Percentiles rank a stretch among this genome's conserved stretches.
Evolutionary conservation across 2,888 invertebrate species (phyloP).

Genomic region (Monoplex corrugatus): DNA sequence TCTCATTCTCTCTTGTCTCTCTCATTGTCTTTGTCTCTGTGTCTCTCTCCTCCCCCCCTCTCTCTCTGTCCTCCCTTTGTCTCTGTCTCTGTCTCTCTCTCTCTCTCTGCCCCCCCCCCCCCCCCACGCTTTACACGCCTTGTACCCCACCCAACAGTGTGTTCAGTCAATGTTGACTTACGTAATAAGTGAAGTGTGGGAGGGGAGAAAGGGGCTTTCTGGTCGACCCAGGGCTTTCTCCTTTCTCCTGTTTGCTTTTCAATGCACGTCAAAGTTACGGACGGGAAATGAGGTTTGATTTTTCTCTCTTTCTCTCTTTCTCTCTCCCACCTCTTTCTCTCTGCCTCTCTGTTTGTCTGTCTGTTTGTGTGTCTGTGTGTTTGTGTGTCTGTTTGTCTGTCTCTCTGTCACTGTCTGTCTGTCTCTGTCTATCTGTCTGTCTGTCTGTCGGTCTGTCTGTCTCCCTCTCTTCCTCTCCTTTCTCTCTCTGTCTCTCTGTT

Average conservation of each 20-base stretch:
- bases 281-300: not conserved
- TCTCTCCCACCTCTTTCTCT: conserved; percentile 11
- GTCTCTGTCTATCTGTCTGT: not conserved
- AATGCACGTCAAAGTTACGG: not conserved
- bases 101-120: not conserved
- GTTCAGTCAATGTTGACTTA: not conserved
- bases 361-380: not conserved
- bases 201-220: not conserved
- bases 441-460: not conserved
- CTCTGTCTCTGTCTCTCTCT: not conserved
- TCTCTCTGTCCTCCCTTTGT: not conserved
- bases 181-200: not conserved
- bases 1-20: not conserved
- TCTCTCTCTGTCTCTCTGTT: not conserved
- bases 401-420: not conserved
- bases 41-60: not conserved
- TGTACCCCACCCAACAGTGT: no score
- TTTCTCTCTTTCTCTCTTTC: not conserved
- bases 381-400: not conserved
- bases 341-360: not conserved
- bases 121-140: no score
- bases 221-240: not conserved
- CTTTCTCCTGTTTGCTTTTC: not conserved
- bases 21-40: conserved; percentile 1
- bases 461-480: not conserved